A percentile compares a stretch with the other conserved stretches of the same genome.
Evolutionary conservation across 2,113 vertebrate species (phyloP).

Genomic region (Rhinichthys klamathensis): DNA sequence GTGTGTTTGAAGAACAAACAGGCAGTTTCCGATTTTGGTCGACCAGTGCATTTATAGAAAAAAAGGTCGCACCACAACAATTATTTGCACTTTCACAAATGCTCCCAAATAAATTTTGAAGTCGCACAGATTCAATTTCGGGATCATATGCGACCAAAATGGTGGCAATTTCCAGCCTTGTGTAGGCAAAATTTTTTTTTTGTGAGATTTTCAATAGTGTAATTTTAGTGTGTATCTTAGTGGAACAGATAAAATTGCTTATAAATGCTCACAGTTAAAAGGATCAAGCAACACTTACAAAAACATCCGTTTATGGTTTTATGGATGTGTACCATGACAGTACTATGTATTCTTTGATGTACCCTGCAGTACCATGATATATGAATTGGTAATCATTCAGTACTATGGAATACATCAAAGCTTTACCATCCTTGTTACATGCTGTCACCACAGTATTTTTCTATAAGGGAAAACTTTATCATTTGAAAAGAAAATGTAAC

Average conservation of each 20-base stretch:
- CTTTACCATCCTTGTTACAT: background rate
- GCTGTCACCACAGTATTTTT: background rate
- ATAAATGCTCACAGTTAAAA: background rate
- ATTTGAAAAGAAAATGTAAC: background rate
- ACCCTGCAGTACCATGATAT: background rate
- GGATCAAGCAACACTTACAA: background rate
- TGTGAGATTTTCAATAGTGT: no score
- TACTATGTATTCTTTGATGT: background rate
- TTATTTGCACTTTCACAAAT: no score
- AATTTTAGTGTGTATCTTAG: background rate
- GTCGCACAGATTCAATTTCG: no score
- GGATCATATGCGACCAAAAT: no score
- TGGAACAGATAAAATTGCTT: background rate
- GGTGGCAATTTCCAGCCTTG: no score
- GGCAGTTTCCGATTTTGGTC: no score
- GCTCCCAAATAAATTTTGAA: no score
- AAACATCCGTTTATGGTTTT: background rate
- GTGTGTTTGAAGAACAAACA: no score
- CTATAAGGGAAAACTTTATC: background rate
- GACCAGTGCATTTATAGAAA: no score
- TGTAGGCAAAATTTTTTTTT: no score
- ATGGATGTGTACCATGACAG: background rate
- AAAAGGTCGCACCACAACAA: no score
- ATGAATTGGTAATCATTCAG: background rate
- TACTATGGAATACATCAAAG: background rate